Percentiles rank a stretch among this genome's conserved stretches.
Evolutionary conservation across 2,797 vertebrate species (phyloP).

Genomic region (Phylloscopus collybita): DNA sequence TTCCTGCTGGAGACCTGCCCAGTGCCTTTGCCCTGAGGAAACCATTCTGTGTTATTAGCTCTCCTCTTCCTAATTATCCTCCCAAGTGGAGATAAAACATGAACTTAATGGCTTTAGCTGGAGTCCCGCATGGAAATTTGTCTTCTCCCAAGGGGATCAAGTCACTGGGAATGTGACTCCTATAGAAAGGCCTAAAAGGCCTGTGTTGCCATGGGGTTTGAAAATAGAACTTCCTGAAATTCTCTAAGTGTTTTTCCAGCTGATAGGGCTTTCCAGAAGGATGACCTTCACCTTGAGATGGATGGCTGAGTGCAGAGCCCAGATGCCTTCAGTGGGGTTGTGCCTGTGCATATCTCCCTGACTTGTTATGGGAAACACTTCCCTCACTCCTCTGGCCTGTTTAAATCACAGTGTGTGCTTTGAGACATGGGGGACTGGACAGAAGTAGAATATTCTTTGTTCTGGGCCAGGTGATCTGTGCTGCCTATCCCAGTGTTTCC

Average conservation of each 20-base stretch:
- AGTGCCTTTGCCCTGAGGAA: background rate
- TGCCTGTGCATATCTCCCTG: background rate
- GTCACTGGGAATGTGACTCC: background rate
- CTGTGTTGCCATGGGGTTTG: background rate
- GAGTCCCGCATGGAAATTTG: constrained; percentile 16
- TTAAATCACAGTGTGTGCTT: background rate
- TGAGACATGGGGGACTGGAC: background rate
- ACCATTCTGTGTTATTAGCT: background rate
- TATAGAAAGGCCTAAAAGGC: background rate
- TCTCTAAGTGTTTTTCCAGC: background rate
- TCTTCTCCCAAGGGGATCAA: background rate
- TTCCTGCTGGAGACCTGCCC: background rate
- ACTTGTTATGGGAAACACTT: background rate
- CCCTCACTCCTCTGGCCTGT: background rate
- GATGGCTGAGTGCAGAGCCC: background rate
- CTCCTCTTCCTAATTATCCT: background rate
- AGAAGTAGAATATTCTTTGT: background rate
- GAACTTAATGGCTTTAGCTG: background rate
- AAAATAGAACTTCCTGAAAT: constrained; percentile 19
- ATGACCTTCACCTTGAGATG: background rate
- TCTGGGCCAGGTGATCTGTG: background rate
- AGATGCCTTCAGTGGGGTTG: background rate
- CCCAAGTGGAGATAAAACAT: background rate
- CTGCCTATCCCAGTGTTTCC: background rate
- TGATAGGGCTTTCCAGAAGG: background rate